These are phyloP conservation scores for Acanthornis magna DNA, from an alignment of 2,797 vertebrate species.

Conservation along the genomic window DNA sequence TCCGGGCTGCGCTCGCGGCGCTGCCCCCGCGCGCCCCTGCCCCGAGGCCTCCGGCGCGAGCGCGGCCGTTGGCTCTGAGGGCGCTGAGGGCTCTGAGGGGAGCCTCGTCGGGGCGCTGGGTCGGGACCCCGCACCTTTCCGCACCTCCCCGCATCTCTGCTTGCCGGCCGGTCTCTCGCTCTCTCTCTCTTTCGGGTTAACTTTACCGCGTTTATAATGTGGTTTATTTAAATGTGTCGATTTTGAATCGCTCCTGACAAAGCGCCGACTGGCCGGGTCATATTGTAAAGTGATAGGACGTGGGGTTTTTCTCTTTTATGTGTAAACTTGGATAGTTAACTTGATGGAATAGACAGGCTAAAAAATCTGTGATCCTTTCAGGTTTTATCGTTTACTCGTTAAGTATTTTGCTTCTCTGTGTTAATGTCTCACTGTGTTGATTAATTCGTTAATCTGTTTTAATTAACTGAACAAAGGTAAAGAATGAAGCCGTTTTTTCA, in stretches of 20 bases:
- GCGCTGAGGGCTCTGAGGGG: neutral
- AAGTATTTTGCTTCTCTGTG: neutral
- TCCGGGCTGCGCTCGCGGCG: neutral
- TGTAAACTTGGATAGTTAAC: neutral
- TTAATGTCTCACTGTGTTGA: neutral
- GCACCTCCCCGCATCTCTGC: rapidly evolving
- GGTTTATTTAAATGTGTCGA: rapidly evolving
- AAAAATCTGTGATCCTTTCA: neutral
- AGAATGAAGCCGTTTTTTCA: neutral
- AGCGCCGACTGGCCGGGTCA: neutral
- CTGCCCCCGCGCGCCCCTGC: neutral
- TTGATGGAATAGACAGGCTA: neutral
- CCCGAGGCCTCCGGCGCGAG: neutral
- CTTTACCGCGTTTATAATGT: rapidly evolving
- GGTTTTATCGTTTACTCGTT: neutral
- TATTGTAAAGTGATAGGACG: neutral
- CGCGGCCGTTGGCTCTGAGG: neutral
- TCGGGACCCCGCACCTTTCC: rapidly evolving
- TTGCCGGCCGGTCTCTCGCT: rapidly evolving
- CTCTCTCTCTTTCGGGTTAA: rapidly evolving
- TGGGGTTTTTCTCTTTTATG: rapidly evolving
- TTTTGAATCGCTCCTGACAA: neutral
- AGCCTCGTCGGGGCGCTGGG: rapidly evolving
- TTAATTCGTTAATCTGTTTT: neutral
- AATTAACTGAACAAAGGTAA: neutral